Conservation (phyloP, 2,797 vertebrate genomes). For the Falco naumanni region DNA sequence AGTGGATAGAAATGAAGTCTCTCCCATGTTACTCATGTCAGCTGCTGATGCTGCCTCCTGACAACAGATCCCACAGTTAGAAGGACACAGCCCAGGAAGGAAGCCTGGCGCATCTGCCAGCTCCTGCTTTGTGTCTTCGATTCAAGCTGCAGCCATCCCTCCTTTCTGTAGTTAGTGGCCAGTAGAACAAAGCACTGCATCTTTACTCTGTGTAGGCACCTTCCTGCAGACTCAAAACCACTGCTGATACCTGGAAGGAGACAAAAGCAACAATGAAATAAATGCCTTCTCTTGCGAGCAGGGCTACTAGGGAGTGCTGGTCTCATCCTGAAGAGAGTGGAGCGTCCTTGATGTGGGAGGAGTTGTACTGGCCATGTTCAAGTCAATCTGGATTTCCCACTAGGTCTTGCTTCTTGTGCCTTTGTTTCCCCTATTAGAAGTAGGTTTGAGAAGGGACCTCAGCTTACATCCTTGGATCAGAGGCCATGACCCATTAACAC, state of each 20-base stretch:
- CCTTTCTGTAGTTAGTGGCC: background rate
- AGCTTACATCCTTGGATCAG: background rate
- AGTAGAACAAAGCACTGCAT: background rate
- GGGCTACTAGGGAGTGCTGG: background rate
- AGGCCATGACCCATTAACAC: background rate
- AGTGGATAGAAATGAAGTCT: background rate
- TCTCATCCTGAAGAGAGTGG: background rate
- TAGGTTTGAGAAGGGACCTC: background rate
- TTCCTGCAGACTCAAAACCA: background rate
- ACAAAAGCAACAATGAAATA: background rate
- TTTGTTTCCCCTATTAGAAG: background rate
- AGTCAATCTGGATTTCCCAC: background rate
- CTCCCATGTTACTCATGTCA: background rate
- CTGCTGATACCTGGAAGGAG: background rate
- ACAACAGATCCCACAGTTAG: background rate
- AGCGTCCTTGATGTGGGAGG: background rate
- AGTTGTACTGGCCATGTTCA: background rate
- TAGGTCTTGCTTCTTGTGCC: background rate
- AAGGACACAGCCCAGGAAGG: background rate
- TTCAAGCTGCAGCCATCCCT: background rate
- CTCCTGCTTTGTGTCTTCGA: background rate
- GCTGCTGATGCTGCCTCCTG: background rate
- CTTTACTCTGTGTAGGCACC: background rate
- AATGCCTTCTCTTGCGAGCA: background rate
- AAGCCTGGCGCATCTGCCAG: background rate